Base-by-base conservation (phyloP, 1,140 invertebrate genomes). In the Thaumatotibia leucotreta region DNA sequence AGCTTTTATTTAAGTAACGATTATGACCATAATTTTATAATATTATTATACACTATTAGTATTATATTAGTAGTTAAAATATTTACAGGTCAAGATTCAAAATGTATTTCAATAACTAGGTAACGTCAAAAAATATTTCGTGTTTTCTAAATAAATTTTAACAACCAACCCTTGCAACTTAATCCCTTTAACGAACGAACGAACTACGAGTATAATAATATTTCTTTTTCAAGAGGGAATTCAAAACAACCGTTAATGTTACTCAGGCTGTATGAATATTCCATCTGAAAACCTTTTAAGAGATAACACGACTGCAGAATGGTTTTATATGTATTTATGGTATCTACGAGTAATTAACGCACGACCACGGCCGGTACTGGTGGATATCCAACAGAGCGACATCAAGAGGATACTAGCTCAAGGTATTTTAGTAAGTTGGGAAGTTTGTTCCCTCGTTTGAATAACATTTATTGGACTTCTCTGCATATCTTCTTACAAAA, bases 211-310 rank as follows among this genome's bases (percentile, higher is more conserved):
- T 45, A 45, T 45, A n/a, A n/a, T n/a, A n/a, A n/a, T 65, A 29
- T 72, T 70, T 74, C 67, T 79, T 73, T 71, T 64, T 67, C 77
- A 74, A 63, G 66, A 67, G 75, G 69, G 79, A 79, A 77, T 83
- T 77, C 74, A 76, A 75, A 83, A 78, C 75, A 80, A 76, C 73
- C 74, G 76, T 82, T 80, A 83, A 83, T 79, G 75, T 72, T 76
- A 79, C 75, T 76, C 79, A 45, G 75, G 72, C 67, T 74, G 73
- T 76, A 85, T 82, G 80, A 83, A 83, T 83, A 85, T 83, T 85
- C 74, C 76, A 83, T 76, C 69, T 68, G 66, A 73, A 77, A 79
- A 74, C 78, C 75, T 82, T 85, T 85, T 79, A 75, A 69, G 65
- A 73, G 72, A 73, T 71, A 76, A 68, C 68, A 54, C 74, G 50